Percentiles rank a stretch among this genome's conserved stretches.
These are phyloP conservation scores for Anas georgica DNA, from an alignment of 2,797 vertebrate species.

Conservation along the genomic window DNA sequence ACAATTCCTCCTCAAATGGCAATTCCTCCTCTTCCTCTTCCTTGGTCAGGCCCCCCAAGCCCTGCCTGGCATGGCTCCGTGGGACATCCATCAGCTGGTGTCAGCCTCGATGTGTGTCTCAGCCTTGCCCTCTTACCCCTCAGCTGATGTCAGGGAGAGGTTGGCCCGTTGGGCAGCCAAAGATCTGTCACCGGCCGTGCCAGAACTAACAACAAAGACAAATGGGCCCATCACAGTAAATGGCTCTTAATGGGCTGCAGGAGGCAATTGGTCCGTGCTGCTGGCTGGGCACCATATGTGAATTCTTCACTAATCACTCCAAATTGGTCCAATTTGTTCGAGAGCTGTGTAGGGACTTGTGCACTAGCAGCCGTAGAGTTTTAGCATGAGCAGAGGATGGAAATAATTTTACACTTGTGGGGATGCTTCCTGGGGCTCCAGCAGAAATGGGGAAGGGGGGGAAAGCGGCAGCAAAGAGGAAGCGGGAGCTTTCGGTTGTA, in stretches of 20 bases:
- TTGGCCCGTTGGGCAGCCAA: constrained; percentile 82
- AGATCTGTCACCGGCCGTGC: constrained; percentile 86
- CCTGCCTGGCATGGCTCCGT: constrained; percentile 83
- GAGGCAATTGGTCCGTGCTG: constrained; percentile 70
- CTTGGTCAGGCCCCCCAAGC: constrained; percentile 27
- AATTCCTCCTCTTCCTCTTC: background rate
- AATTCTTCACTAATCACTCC: constrained; percentile 88
- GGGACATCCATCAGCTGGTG: constrained; percentile 77
- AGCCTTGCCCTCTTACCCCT: constrained; percentile 80
- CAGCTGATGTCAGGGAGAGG: constrained; percentile 81
- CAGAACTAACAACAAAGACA: constrained; percentile 89
- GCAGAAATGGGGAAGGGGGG: background rate
- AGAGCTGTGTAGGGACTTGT: constrained; percentile 73
- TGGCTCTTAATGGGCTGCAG: constrained; percentile 92
- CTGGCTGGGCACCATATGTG: constrained; percentile 87
- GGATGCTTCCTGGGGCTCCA: constrained; percentile 43
- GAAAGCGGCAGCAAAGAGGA: background rate
- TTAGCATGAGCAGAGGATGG: constrained; percentile 48
- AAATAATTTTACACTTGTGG: constrained; percentile 72
- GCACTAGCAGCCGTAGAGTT: constrained; percentile 46
- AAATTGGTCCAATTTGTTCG: constrained; percentile 92
- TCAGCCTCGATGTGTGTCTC: constrained; percentile 78
- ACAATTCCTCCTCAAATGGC: background rate
- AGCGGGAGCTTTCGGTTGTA: background rate
- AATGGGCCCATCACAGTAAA: constrained; percentile 95